Evolutionary conservation across 2,888 invertebrate genomes (phyloP).

Genomic region (Axea sp.): DNA sequence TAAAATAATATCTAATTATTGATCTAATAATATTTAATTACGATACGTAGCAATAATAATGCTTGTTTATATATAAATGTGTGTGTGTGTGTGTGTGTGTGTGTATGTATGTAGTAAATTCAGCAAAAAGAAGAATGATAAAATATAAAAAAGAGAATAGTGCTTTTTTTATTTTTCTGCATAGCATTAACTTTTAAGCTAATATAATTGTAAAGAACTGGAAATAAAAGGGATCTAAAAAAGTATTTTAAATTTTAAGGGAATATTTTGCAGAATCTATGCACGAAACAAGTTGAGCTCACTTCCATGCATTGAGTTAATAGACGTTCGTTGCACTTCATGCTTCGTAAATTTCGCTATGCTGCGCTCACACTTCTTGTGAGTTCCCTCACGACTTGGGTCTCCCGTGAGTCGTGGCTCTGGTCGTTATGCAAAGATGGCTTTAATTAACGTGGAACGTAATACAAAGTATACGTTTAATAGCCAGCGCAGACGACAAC

Average conservation of each 20-base stretch:
- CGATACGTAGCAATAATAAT: too few species aligned
- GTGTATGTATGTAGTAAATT: too few species aligned
- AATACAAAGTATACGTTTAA: slow-evolving; percentile 52
- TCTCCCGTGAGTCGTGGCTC: slow-evolving; percentile 43
- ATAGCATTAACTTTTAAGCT: slow-evolving; percentile 10
- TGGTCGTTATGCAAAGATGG: slow-evolving; percentile 64
- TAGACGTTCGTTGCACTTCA: slow-evolving; percentile 59
- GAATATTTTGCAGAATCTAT: slow-evolving; percentile 37
- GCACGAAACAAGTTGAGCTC: slow-evolving; percentile 31
- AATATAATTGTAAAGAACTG: slow-evolving; percentile 28
- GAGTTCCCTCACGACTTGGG: slow-evolving; percentile 59
- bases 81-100: too few species aligned
- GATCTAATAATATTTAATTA: too few species aligned
- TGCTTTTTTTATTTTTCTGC: slow-evolving; percentile 16
- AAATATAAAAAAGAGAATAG: too few species aligned
- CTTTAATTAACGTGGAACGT: slow-evolving; percentile 64
- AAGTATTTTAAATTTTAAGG: slow-evolving; percentile 38
- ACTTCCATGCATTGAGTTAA: slow-evolving; percentile 53
- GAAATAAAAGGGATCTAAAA: slow-evolving; percentile 21
- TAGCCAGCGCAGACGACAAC: slow-evolving; percentile 25
- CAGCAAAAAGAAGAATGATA: too few species aligned
- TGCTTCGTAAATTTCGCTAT: slow-evolving; percentile 61
- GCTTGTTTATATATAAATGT: too few species aligned
- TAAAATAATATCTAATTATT: too few species aligned
- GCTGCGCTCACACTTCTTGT: slow-evolving; percentile 55